These are phyloP conservation scores for Streblospio benedicti DNA, from an alignment of 1,140 invertebrate species.

Conservation along the genomic window DNA sequence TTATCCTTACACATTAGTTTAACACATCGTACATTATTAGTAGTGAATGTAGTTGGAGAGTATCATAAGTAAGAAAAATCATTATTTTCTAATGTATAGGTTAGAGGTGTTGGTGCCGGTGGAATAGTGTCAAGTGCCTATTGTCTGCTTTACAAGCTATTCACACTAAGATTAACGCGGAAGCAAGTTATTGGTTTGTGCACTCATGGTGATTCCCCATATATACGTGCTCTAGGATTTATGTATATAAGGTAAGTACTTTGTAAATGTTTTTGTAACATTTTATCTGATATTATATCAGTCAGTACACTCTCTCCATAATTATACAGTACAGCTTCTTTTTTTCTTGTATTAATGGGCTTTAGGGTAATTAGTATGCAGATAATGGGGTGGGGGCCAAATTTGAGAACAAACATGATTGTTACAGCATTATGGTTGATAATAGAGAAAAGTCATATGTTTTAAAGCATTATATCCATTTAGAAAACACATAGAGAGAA, in stretches of 20 bases:
- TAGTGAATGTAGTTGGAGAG: too few relatives aligned
- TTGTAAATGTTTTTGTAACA: constrained; percentile 7
- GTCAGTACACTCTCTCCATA: neutral
- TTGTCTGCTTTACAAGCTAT: constrained; percentile 96
- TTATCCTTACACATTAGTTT: too few relatives aligned
- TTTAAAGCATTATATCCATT: too few relatives aligned
- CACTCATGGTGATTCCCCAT: constrained; percentile 91
- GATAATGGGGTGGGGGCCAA: neutral
- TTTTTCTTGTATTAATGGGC: too few relatives aligned
- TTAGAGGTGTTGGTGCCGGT: constrained; percentile 93
- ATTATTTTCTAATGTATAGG: constrained; percentile 54
- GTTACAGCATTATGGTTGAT: neutral
- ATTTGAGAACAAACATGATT: neutral
- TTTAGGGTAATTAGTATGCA: too few relatives aligned
- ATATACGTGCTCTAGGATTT: constrained; percentile 91
- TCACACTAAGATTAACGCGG: constrained; percentile 87
- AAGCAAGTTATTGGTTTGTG: constrained; percentile 95
- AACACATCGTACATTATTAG: too few relatives aligned
- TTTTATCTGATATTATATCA: neutral
- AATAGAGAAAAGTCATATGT: too few relatives aligned
- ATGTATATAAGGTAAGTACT: constrained; percentile 75
- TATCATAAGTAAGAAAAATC: too few relatives aligned
- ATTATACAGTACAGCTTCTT: too few relatives aligned
- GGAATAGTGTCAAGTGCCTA: constrained; percentile 98
- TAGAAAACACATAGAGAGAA: too few relatives aligned